A percentile compares a stretch with the other conserved stretches of the same genome.
Evolutionary conservation across 2,797 vertebrate genomes (phyloP).

Genomic region (Acanthornis magna): DNA sequence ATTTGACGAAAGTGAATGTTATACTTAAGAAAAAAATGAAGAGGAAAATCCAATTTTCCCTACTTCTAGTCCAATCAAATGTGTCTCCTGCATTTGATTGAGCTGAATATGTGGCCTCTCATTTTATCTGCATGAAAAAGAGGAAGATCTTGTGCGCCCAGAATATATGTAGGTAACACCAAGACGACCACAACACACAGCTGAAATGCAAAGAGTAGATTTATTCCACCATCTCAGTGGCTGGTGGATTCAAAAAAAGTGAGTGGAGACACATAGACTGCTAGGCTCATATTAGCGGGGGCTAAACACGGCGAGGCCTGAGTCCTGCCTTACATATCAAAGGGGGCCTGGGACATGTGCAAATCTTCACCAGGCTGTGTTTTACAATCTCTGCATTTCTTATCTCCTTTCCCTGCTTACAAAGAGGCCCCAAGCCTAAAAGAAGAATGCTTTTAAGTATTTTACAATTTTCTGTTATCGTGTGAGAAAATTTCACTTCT

Average conservation of each 20-base stretch:
- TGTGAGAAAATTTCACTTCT: neutral
- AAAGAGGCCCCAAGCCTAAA: neutral
- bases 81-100: neutral
- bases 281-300: neutral
- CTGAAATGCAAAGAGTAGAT: neutral
- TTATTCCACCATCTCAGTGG: neutral
- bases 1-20: neutral
- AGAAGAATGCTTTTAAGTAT: neutral
- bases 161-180: neutral
- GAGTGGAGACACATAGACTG: neutral
- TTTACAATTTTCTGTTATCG: neutral
- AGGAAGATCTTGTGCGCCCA: neutral
- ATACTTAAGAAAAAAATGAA: neutral
- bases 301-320: neutral
- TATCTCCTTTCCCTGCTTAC: neutral
- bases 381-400: neutral
- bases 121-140: neutral
- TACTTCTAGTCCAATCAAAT: neutral
- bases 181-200: rapidly evolving
- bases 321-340: neutral
- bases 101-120: neutral
- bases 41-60: neutral
- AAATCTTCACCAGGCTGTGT: neutral
- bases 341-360: neutral
- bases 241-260: neutral